Conservation (phyloP, 2,888 invertebrate genomes). For the Pharmacophagus antenor region DNA sequence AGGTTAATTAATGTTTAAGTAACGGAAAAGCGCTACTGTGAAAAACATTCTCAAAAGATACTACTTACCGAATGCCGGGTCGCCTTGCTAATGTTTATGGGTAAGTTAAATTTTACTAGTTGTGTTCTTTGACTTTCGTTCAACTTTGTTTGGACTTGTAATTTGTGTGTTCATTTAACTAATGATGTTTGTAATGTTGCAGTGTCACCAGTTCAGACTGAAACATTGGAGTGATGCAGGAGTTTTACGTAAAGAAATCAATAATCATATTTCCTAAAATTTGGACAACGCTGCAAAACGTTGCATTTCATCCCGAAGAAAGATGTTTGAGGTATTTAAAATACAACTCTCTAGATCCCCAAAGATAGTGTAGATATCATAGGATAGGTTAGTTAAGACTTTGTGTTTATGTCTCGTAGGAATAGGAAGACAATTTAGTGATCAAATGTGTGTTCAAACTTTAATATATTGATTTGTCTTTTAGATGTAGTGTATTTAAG, state of each 20-base stretch:
- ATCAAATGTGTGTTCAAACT: slow-evolving; percentile 22
- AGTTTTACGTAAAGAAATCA: slow-evolving; percentile 13
- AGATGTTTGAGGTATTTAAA: slow-evolving; percentile 39
- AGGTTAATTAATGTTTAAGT: slow-evolving; percentile 54
- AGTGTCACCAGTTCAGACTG: slow-evolving; percentile 27
- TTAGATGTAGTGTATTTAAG: slow-evolving; percentile 5
- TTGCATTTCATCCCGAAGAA: slow-evolving; percentile 26
- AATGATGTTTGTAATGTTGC: slow-evolving; percentile 37
- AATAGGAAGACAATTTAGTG: slow-evolving; percentile 36
- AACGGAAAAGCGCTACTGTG: slow-evolving; percentile 44
- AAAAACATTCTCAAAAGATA: slow-evolving; percentile 43
- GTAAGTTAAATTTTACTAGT: slow-evolving; percentile 44
- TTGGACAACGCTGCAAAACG: slow-evolving; percentile 1
- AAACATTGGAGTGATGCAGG: neutral
- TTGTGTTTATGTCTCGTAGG: slow-evolving; percentile 45
- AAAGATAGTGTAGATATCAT: slow-evolving; percentile 59
- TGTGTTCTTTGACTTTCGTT: slow-evolving; percentile 30
- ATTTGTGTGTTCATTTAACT: slow-evolving; percentile 15
- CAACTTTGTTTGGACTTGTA: slow-evolving; percentile 13
- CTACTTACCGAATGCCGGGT: slow-evolving; percentile 36
- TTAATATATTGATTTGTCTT: slow-evolving; percentile 10
- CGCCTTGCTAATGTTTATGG: slow-evolving; percentile 40
- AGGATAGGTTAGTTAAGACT: slow-evolving; percentile 37
- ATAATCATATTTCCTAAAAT: neutral
- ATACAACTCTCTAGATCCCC: slow-evolving; percentile 46